Conservation (phyloP, 2,888 invertebrate genomes). For the Troides helena region DNA sequence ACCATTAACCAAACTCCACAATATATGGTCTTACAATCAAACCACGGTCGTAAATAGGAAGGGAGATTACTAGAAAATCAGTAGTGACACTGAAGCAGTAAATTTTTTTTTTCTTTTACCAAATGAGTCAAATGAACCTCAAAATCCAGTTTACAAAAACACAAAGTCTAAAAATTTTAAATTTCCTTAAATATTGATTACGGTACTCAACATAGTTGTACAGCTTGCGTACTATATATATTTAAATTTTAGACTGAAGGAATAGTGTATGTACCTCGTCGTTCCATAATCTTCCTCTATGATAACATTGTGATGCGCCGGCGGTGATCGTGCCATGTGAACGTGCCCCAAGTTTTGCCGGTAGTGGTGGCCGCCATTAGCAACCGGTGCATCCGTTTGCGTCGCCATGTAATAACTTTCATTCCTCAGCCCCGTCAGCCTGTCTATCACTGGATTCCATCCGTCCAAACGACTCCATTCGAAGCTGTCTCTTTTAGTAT, state of each 20-base stretch:
- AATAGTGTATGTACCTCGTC: conserved; percentile 47
- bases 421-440: conserved; percentile 90
- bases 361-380: conserved; percentile 68
- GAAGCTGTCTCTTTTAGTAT: conserved; percentile 76
- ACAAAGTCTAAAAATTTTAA: no score
- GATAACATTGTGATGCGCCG: conserved; percentile 80
- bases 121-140: no score
- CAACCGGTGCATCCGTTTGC: conserved; percentile 80
- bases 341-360: conserved; percentile 64
- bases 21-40: no score
- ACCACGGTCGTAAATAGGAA: no score
- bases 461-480: conserved; percentile 82
- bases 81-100: no score
- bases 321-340: conserved; percentile 70
- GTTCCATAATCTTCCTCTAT: conserved; percentile 82
- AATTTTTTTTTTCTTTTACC: no score
- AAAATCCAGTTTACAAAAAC: no score
- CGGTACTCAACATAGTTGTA: no score
- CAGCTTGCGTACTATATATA: not conserved
- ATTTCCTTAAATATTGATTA: no score
- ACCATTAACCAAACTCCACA: no score
- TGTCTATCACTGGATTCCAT: conserved; percentile 94
- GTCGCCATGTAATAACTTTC: conserved; percentile 96
- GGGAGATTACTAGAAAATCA: no score
- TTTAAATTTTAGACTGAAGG: not conserved